Base-by-base conservation (phyloP, 2,888 invertebrate species). In the Prosopocoilus inquinatus region DNA sequence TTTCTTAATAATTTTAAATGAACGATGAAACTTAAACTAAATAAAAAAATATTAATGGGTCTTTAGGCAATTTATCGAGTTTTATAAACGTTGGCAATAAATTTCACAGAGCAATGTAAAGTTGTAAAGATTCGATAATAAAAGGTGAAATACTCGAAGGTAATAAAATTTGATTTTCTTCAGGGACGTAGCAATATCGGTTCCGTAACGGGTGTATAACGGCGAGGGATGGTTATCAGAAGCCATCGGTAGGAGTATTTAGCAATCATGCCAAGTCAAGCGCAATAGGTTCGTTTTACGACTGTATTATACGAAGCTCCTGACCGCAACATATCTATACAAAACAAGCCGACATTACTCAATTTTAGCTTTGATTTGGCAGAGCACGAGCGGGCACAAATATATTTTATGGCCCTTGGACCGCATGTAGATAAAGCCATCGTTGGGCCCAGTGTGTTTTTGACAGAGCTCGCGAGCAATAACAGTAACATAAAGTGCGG, bases 401-500 rank as follows among this genome's bases (percentile, higher is more conserved):
- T 64, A 65, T 64, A 67, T 65, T 67, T 67, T 65, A 67, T 60
- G 60, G 59, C 59, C 50, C 49, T 55, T 59, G 61, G 57, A 53
- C 58, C 60, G 61, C 60, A 59, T 64, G 64, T 59, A 64, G 65
- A 64, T 66, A 65, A 62, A 61, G 57, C 53, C 58, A 58, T 60
- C 43, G 66, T 64, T 56, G 64, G 61, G 69, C 59, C 55, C 70
- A 70, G 72, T 65, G 66, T 76, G 75, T 75, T 75, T 75, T 74
- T 74, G 74, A 74, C 76, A 72, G 43, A 36, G 46, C 65, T 60
- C 65, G 61, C 59, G 61, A 64, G 74, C 73, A 74, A 76, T 76
- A 76, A 75, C 75, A 75, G 64, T 75, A 74, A 70, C 74, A 74
- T 75, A 75, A 75, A 75, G 67, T 72, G 67, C 64, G 70, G 68